Conservation (phyloP, 2,113 vertebrate genomes). For the Pithys albifrons region DNA sequence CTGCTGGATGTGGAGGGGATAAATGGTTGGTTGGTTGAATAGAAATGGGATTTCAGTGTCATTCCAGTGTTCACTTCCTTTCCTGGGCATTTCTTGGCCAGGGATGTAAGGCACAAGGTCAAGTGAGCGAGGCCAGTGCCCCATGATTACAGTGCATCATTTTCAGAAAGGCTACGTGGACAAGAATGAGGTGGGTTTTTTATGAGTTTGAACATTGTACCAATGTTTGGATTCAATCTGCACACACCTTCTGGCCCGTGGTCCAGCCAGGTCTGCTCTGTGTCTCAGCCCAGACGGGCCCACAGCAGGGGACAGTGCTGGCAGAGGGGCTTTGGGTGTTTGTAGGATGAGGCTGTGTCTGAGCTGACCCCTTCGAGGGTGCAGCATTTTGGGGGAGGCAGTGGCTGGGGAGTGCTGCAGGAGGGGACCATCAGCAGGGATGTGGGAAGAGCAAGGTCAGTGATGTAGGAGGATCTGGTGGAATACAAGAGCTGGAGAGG, state of each 20-base stretch:
- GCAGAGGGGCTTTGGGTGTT: background rate
- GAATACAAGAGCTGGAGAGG: background rate
- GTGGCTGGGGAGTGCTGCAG: background rate
- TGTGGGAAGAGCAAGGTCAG: background rate
- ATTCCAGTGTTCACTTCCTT: background rate
- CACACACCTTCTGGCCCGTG: background rate
- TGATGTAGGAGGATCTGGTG: fast-evolving
- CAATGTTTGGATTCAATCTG: background rate
- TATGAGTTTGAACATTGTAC: background rate
- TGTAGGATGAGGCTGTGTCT: fast-evolving
- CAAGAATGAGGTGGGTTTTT: too few species aligned
- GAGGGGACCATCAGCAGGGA: background rate
- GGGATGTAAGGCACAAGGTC: background rate
- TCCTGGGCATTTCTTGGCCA: background rate
- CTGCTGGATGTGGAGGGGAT: background rate
- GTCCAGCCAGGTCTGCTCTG: fast-evolving
- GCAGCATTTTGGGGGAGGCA: background rate
- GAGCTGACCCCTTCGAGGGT: background rate
- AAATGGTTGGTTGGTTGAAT: background rate
- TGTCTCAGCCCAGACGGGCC: background rate
- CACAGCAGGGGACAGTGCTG: background rate
- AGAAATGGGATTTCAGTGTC: background rate
- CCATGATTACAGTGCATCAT: fast-evolving
- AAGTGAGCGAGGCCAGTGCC: background rate
- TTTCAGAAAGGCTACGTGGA: background rate